Percentiles rank a stretch among this genome's conserved stretches.
Conservation (phyloP, 2,888 invertebrate genomes). For the Osmoderma eremita region DNA sequence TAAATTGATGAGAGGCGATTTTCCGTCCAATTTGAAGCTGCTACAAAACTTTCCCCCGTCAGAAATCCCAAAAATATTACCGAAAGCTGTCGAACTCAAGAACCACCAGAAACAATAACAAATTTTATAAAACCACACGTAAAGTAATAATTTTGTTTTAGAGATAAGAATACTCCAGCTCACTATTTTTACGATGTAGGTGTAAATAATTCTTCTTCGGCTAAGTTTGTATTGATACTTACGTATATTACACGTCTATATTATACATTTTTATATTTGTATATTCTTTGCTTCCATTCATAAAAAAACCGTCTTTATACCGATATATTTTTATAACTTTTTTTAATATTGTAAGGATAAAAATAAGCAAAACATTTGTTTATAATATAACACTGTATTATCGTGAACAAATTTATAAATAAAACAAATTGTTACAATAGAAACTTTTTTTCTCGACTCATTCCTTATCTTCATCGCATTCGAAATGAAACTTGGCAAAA, state of each 20-base stretch:
- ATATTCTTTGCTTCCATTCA: conserved; percentile 31
- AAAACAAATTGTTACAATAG: not conserved
- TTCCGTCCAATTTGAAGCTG: conserved; percentile 92
- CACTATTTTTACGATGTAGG: conserved; percentile 9
- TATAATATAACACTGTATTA: conserved; percentile 26
- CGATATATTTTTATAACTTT: conserved; percentile 35
- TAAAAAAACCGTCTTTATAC: conserved; percentile 14
- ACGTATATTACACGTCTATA: too few relatives aligned
- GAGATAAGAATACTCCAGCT: conserved; percentile 33
- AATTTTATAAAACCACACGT: not conserved
- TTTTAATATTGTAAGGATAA: conserved; percentile 17
- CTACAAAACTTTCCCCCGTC: conserved; percentile 92
- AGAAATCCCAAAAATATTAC: conserved; percentile 85
- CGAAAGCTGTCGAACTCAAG: conserved; percentile 76
- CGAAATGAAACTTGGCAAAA: conserved; percentile 79
- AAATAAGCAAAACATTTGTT: conserved; percentile 12
- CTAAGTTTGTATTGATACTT: too few relatives aligned
- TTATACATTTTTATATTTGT: not conserved
- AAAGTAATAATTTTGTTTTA: too few relatives aligned
- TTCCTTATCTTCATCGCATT: conserved; percentile 37
- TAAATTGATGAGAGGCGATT: conserved; percentile 86
- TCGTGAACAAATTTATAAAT: conserved; percentile 30
- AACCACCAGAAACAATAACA: conserved; percentile 54
- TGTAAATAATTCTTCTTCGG: conserved; percentile 24
- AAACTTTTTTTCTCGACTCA: not conserved